Evolutionary conservation across 2,113 vertebrate species (phyloP).

Genomic region (Bos taurus): DNA sequence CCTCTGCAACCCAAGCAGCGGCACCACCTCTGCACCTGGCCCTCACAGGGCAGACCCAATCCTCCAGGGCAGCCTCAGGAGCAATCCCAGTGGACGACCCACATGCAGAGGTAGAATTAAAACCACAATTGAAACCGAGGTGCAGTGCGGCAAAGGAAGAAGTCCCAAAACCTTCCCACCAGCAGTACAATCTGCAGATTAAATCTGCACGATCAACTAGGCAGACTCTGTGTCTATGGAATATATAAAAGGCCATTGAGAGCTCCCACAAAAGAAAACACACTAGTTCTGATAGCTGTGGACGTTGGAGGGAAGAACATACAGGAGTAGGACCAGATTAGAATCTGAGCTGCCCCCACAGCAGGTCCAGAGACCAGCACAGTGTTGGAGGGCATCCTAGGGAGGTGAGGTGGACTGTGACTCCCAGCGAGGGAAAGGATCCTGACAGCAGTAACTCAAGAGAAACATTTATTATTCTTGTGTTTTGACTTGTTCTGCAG

Average conservation of each 20-base stretch:
- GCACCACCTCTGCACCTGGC: neutral
- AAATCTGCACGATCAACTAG: neutral
- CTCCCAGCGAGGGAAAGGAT: neutral
- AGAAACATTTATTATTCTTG: neutral
- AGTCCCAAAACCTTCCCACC: neutral
- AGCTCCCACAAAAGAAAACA: neutral
- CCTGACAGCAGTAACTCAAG: neutral
- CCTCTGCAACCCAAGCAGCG: neutral
- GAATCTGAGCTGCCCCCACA: neutral
- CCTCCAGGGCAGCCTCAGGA: neutral
- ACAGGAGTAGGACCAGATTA: neutral
- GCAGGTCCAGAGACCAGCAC: neutral
- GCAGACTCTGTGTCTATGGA: neutral
- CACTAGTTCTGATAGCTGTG: neutral
- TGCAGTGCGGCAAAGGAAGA: neutral
- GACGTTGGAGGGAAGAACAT: neutral
- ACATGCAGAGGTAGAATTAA: neutral
- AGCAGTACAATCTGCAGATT: neutral
- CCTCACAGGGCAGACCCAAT: neutral
- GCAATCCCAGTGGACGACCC: neutral
- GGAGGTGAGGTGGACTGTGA: neutral
- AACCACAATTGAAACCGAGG: neutral
- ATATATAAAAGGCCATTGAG: neutral
- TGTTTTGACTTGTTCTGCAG: neutral
- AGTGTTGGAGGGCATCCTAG: neutral